phyloP scores from a whole-genome alignment of 2,888 invertebrate species.

The Xestia xanthographa region DNA sequence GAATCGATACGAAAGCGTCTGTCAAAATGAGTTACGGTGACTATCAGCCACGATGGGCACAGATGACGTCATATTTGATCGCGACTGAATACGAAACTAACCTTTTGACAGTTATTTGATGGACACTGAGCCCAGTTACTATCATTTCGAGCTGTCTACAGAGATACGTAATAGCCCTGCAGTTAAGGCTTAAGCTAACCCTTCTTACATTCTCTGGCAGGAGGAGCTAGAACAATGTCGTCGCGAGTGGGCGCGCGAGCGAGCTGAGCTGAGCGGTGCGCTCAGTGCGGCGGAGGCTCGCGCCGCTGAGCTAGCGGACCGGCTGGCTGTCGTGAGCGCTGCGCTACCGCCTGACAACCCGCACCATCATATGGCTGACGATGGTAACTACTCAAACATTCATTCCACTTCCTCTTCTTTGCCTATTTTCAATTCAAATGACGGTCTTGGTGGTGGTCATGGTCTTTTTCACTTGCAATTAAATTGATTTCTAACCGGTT shows the following conservation, averaged over 20 bases:
- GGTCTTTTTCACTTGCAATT: not conserved
- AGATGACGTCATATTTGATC: no score
- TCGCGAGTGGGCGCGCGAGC: slow-evolving; percentile 93
- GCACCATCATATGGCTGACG: slow-evolving; percentile 83
- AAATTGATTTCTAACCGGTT: not conserved
- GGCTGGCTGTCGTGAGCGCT: slow-evolving; percentile 86
- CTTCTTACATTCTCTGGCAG: slow-evolving; percentile 82
- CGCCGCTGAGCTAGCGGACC: slow-evolving; percentile 92
- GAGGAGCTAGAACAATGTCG: slow-evolving; percentile 95
- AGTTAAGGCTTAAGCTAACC: not conserved
- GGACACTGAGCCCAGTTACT: no score
- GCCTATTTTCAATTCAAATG: no score
- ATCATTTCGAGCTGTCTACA: no score
- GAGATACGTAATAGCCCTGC: no score
- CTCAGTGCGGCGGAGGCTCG: slow-evolving; percentile 94
- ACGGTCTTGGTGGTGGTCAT: no score
- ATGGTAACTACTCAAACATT: slow-evolving; percentile 72
- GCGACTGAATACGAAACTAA: no score
- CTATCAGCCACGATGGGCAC: no score
- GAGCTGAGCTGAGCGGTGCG: slow-evolving; percentile 92
- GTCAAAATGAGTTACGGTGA: no score
- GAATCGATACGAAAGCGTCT: no score
- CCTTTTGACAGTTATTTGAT: no score
- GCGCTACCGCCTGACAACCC: slow-evolving; percentile 88
- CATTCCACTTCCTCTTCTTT: not conserved